These are phyloP conservation scores for Stichopus horrens DNA, from an alignment of 53 echinoderm and acorn worm genomes.

Conservation along the genomic window DNA sequence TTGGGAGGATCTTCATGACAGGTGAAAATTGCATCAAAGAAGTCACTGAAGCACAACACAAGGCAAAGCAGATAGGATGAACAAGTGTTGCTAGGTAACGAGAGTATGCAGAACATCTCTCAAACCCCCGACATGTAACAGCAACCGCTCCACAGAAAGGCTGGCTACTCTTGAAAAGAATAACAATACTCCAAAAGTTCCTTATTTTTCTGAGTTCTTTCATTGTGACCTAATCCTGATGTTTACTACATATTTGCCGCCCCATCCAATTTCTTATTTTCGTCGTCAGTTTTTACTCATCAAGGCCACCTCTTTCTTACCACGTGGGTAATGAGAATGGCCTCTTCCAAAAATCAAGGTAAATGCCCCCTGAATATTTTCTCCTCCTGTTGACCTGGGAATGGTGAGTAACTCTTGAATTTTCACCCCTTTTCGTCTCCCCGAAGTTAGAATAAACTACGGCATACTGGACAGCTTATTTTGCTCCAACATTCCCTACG, in stretches of 20 bases:
- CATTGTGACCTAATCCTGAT: neutral
- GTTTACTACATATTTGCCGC: neutral
- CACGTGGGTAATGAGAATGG: neutral
- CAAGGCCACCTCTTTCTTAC: neutral
- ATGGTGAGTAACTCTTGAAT: neutral
- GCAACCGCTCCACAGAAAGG: too few species aligned
- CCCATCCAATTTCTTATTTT: neutral
- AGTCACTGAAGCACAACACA: too few species aligned
- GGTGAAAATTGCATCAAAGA: too few species aligned
- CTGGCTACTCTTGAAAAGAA: too few species aligned
- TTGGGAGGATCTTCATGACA: too few species aligned
- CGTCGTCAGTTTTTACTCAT: neutral
- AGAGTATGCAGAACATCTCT: too few species aligned
- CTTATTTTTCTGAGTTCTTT: neutral
- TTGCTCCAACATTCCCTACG: too few species aligned
- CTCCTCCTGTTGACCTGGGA: constrained; percentile 20
- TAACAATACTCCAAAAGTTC: neutral
- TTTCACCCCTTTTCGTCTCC: neutral
- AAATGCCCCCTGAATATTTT: neutral
- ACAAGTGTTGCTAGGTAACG: too few species aligned
- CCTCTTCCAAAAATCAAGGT: constrained; percentile 31
- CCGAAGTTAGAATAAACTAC: neutral
- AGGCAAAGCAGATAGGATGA: too few species aligned
- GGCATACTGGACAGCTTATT: too few species aligned
- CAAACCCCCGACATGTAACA: too few species aligned